Base-by-base conservation (phyloP, 1,140 invertebrate genomes). In the Trinorchestia longiramus region DNA sequence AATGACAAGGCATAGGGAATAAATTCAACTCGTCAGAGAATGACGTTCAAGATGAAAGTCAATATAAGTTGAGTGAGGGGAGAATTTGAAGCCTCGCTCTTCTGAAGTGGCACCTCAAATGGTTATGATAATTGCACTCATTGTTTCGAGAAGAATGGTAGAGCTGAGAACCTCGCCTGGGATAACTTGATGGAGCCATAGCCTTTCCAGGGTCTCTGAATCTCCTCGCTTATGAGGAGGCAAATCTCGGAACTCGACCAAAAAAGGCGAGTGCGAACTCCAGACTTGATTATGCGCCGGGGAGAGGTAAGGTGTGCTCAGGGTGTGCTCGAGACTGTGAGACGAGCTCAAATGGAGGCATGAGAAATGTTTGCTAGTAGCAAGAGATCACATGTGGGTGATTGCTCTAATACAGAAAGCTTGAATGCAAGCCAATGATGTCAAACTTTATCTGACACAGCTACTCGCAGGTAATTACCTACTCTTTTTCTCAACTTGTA, bases 91-190 rank as follows among this genome's bases (percentile, higher is more conserved):
- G 88, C 41, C 88, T 23, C 28, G 88, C 88, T 94, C 92, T 47
- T 45, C 92, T 94, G 44, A 40, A 94, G 92, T 94, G 92, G 36
- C 92, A 43, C 92, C 92, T 94, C 92, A 94, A 94, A 94, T 94
- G 92, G 92, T 45, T 94, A 94, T 94, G 92, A 94, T 94, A 94
- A 94, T 94, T 94, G 44, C 92, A 94, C 41, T 94, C 92, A 94
- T 94, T 94, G 92, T 94, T 94, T 94, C 92, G 92, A 94, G 92
- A 45, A 94, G 92, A 94, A 94, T 94, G 92, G 92, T n/a, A 23
- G 44, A 43, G 44, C 92, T 23, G 92, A 47, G 44, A 43, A 94
- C 44, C 92, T 43, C 88, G 88, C 43, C 88, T 90, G 88, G 88
- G 88, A 90, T 90, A 90, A 90, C 41, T 90, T 90, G 88, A 90